Percentiles rank a stretch among this genome's conserved stretches.
phyloP scores from a whole-genome alignment of 2,888 invertebrate species.

The Hirtodrosophila alboralis region DNA sequence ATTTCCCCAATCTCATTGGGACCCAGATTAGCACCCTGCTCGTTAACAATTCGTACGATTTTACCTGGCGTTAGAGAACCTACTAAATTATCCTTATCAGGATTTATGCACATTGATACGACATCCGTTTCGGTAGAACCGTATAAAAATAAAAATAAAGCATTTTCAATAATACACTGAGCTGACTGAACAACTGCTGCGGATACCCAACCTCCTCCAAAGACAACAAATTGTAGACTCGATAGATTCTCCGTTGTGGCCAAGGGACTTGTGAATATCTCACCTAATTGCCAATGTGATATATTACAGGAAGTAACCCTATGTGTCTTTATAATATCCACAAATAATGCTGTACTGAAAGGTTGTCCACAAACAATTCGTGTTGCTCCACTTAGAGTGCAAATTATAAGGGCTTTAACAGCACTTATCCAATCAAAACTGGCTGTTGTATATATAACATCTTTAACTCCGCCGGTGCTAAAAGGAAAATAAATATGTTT shows the following conservation, averaged over 20 bases:
- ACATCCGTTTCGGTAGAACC: conserved; percentile 57
- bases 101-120: conserved; percentile 22
- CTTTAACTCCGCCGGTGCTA: conserved; percentile 23
- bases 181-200: conserved; percentile 10
- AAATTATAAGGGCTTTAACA: conserved; percentile 19
- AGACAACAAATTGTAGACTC: conserved; percentile 25
- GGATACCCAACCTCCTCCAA: conserved; percentile 41
- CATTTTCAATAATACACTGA: conserved; percentile 14
- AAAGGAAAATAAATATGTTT: background rate
- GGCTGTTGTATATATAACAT: conserved; percentile 40
- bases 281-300: conserved; percentile 59
- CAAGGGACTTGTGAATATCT: conserved; percentile 36
- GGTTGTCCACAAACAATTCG: conserved; percentile 56
- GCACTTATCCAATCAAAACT: conserved; percentile 63
- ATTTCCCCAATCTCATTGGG: conserved; percentile 72
- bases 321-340: conserved; percentile 54
- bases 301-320: conserved; percentile 36
- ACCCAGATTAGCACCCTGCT: conserved; percentile 51
- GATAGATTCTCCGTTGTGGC: conserved; percentile 30
- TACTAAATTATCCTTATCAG: conserved; percentile 33
- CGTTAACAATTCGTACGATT: conserved; percentile 58
- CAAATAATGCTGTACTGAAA: conserved; percentile 43
- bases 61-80: conserved; percentile 53
- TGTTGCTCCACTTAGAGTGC: conserved; percentile 30
- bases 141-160: conserved; percentile 28